Evolutionary conservation across 2,888 invertebrate species (phyloP), one percentile per base, ranked within the genome.

Genomic region (Augochlorella aurata): DNA sequence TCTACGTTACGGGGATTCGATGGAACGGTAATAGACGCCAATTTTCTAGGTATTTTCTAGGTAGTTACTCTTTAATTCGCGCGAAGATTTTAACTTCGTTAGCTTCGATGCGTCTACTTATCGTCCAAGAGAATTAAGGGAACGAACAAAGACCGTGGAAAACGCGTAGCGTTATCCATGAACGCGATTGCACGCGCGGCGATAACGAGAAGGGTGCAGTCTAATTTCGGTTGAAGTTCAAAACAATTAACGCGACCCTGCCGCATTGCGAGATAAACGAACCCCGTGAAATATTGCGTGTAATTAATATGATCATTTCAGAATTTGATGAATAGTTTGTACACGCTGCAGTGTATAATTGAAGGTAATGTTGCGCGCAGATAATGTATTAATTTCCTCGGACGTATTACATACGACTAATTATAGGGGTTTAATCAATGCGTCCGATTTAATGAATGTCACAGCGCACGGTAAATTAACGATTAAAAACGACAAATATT

Each of bases 381-480:
- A 58, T 58, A 58, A 24, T 58, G 16, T 16, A 58, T 58, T 58
- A 58, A 58, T 58, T 58, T 58, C 24, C 58, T 24, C 0, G 16
- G 58, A 58, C 58, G 24, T 58, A 16, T 58, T 58, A 21, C 24
- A 24, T 16, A 24, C 58, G 58, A 58, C 58, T 58, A 58, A 58
- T 58, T 58, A 58, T 58, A 58, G 24, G 24, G 58, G 58, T 58
- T 58, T 58, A 58, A 58, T 58, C 58, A 58, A 58, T 58, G 58
- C 29, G 16, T 58, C 29, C 16, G 8, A 24, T 58, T 58, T 58
- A 58, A 58, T 24, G 58, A 58, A 24, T 58, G 16, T 58, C 24
- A 58, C 24, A 2, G 12, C 29, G 58, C 24, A 58, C 58, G 58
- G 58, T 16, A 16, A 58, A 16, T 58, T 24, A 58, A 58, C 58